Evolutionary conservation across 2,113 vertebrate species (phyloP), one percentile per base, ranked within the genome.

Genomic region (Sialia sialis): DNA sequence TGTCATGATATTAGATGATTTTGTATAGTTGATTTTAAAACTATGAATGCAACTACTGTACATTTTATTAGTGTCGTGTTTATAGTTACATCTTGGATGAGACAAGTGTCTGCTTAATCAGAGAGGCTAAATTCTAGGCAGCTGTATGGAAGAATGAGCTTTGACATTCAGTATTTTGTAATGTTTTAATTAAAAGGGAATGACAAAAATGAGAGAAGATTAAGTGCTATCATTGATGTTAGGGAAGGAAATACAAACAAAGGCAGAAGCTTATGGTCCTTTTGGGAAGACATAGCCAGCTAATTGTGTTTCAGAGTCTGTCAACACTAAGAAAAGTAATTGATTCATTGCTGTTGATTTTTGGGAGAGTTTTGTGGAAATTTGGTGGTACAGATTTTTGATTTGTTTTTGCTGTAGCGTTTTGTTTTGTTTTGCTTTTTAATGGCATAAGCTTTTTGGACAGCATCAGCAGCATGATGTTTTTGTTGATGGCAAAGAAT

Each of bases 341-440:
- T 46, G 25, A n/a, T 73, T 54, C 15, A 32, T 19, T 73, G 2
- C 7, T 63, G 16, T 41, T 20, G 4, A 9, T 68, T 43, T 52
- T 39, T 6, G 0, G 3, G 8, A 14, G 2, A 3, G 1, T 5
- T 66, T 55, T 23, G 10, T 13, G 10, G 12, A 3, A 4, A 29
- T 39, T 39, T 29, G 34, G 25, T 19, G 3, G 5, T 9, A 44
- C 32, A 11, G 10, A 10, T 48, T 46, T 55, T 11, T 9, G 0
- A 55, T 54, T 1, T 32, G 2, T n/a, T 26, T 25, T n/a, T 48
- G 5, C 17, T 77, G 9, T 22, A 23, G 3, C 7, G 4, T 39
- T 54, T 59, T 20, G 6, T 38, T 68, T 51, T 44, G 22, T 12
- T 51, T 51, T 51, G 25, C 9, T 46, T 62, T 79, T 72, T 36